Percentiles rank a stretch among this genome's conserved stretches.
Evolutionary conservation across 2,888 invertebrate species (phyloP).

Genomic region (Cephus pulcher): DNA sequence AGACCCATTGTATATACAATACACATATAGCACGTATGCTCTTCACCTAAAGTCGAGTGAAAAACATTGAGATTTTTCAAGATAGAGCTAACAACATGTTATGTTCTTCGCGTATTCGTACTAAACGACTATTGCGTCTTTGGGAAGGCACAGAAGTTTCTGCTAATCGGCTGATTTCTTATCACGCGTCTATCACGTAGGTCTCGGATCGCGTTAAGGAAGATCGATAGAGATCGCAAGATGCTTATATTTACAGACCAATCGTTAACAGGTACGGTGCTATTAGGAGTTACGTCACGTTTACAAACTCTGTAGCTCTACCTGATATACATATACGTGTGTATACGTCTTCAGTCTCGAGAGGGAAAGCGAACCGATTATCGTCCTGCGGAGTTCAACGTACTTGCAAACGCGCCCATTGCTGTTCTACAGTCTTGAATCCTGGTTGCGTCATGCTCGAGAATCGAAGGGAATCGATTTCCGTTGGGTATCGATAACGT

Average conservation of each 20-base stretch:
- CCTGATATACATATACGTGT: background rate
- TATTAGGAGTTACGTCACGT: background rate
- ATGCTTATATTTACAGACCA: background rate
- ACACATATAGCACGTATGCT: background rate
- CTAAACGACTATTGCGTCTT: background rate
- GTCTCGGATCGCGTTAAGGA: background rate
- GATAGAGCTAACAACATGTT: background rate
- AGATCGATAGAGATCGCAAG: background rate
- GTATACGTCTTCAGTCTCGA: background rate
- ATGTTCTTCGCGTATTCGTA: background rate
- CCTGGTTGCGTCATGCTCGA: background rate
- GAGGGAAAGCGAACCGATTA: slow-evolving; percentile 4
- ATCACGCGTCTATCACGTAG: background rate
- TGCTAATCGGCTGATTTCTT: background rate
- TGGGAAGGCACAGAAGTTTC: background rate
- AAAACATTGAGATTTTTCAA: background rate
- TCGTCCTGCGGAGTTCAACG: slow-evolving; percentile 1
- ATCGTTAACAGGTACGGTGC: background rate
- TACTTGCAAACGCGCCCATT: slow-evolving; percentile 1
- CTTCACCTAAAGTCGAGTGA: background rate
- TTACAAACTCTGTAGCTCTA: background rate
- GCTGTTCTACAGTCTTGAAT: background rate
- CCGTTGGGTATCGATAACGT: background rate
- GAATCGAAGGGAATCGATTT: background rate
- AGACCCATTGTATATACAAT: background rate